Base-by-base conservation (phyloP, 2,888 invertebrate species). In the Proisotoma minuta region DNA sequence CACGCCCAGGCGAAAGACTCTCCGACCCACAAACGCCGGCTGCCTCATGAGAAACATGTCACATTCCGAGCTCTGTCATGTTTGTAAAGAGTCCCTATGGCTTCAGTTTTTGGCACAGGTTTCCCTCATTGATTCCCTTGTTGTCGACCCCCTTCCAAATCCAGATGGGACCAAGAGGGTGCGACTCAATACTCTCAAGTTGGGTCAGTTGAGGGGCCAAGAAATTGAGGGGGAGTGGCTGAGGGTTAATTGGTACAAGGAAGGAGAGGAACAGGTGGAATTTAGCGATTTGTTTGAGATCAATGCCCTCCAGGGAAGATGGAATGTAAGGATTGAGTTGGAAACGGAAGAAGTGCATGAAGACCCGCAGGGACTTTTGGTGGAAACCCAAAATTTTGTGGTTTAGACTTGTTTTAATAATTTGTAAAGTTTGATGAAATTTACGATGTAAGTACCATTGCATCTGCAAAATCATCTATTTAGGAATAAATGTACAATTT, bases 201-300 rank as follows among this genome's bases (percentile, higher is more conserved):
- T 71, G 1, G 71, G 67, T 4, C 66, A 69, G 28, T 48, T 66
- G 1, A 28, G 71, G 23, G 66, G 62, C n/a, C 68, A 71, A 57
- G 63, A 63, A 57, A 43, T 70, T 3, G 62, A 57, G 4, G 56
- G 60, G 2, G 66, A 63, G 24, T 12, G 39, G 5, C 18, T 62
- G 22, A 60, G 60, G 63, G 23, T 28, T 8, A 60, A 53, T 3
- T 72, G 72, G 72, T 29, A 52, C 28, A 24, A 29, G 18, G 43
- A 62, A 26, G 56, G 53, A 29, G 54, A 59, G 15, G 72, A 70
- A 22, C 62, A 68, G 26, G 4, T 5, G 1, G 29, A 47, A 0
- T 28, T 66, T 1, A 22, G 23, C 10, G 61, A 72, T 53, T 26
- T 56, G 22, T 68, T 70, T 40, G 40, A 22, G 5, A 54, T 67